Conservation (phyloP, 1,140 invertebrate genomes). For the Wiebesia pumilae region DNA sequence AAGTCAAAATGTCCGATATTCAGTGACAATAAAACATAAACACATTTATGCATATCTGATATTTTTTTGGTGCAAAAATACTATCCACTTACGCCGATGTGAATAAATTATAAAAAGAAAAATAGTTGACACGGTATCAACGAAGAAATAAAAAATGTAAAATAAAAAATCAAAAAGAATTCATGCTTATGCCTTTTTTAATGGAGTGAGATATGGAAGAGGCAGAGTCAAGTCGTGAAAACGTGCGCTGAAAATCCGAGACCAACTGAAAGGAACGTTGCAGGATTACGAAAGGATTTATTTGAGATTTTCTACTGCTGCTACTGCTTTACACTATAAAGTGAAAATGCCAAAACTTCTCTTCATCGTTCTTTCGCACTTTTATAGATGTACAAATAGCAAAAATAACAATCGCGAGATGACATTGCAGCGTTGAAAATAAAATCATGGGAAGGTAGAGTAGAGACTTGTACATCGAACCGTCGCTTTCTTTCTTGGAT, state of each 20-base stretch:
- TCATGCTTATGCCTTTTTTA: not conserved
- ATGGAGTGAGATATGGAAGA: not conserved
- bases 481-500: not conserved
- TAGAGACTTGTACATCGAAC: conserved; percentile 17
- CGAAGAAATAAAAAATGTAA: not conserved
- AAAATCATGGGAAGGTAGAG: conserved; percentile 49
- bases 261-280: conserved; percentile 71
- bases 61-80: no score
- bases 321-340: not conserved
- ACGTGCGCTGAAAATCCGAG: conserved; percentile 70
- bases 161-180: not conserved
- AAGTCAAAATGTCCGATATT: no score
- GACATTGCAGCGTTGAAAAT: conserved; percentile 12
- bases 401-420: conserved; percentile 57
- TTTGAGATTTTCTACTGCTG: conserved; percentile 71
- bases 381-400: conserved; percentile 67
- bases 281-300: conserved; percentile 74
- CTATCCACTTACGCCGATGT: not conserved
- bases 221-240: conserved; percentile 61
- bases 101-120: not conserved
- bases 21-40: no score
- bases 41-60: no score
- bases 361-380: not conserved
- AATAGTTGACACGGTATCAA: not conserved
- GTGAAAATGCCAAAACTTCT: conserved; percentile 1